Evolutionary conservation across 2,797 vertebrate genomes (phyloP).

Genomic region (Acanthopagrus latus): DNA sequence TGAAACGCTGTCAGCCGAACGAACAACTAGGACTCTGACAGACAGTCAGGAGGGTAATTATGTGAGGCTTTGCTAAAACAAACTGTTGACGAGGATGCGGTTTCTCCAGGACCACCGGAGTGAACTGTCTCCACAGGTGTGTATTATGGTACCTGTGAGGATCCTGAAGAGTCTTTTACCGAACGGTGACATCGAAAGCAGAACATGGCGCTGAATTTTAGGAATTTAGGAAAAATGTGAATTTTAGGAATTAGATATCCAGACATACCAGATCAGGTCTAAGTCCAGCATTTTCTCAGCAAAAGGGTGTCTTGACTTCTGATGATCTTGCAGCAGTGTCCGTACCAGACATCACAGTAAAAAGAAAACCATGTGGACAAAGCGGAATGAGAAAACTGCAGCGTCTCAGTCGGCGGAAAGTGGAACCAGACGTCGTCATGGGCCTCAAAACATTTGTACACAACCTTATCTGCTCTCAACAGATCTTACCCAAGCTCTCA

Average conservation of each 20-base stretch:
- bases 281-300: conserved; percentile 10
- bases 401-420: not conserved
- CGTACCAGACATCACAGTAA: not conserved
- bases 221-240: too few relatives aligned
- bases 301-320: not conserved
- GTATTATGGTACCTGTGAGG: not conserved
- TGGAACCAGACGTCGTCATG: not conserved
- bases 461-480: not conserved
- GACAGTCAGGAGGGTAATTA: conserved; percentile 54
- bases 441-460: not conserved
- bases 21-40: conserved; percentile 37
- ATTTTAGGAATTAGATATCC: not conserved
- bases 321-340: not conserved
- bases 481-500: not conserved
- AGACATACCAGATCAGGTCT: not conserved
- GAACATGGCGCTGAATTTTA: not conserved
- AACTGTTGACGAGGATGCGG: conserved; percentile 44
- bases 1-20: conserved; percentile 54
- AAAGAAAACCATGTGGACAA: not conserved
- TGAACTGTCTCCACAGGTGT: conserved; percentile 19
- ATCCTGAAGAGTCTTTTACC: not conserved
- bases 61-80: conserved; percentile 58
- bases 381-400: not conserved
- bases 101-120: conserved; percentile 44
- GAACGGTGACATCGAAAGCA: not conserved